Evolutionary conservation across 2,113 vertebrate genomes (phyloP).

Genomic region (Acrocephalus kingi): DNA sequence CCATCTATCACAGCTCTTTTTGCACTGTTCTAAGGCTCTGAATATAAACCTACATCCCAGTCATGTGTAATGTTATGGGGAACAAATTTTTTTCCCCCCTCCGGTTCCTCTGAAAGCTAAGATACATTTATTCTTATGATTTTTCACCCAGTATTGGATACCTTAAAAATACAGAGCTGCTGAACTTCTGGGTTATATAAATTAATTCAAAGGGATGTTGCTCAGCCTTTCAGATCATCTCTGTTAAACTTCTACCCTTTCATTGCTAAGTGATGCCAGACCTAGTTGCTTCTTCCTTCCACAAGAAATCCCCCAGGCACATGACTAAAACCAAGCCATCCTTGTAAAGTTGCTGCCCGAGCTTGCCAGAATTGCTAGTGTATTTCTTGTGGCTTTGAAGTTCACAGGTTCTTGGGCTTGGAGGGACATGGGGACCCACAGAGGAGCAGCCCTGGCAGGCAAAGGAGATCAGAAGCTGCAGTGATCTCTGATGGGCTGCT

Average conservation of each 20-base stretch:
- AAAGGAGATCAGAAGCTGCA: neutral
- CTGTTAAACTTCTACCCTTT: slow-evolving; percentile 1
- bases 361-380: neutral
- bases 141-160: neutral
- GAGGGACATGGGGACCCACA: neutral
- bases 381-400: slow-evolving; percentile 16
- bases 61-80: neutral
- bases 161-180: neutral
- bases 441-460: neutral
- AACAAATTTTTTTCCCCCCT: neutral
- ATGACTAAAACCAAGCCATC: slow-evolving; percentile 14
- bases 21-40: neutral
- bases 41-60: neutral
- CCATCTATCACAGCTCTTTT: neutral
- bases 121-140: neutral
- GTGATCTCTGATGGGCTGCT: neutral
- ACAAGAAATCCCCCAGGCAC: slow-evolving; percentile 13
- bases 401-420: neutral
- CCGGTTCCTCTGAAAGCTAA: neutral
- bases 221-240: neutral
- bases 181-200: neutral
- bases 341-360: neutral
- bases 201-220: neutral
- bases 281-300: slow-evolving; percentile 4
- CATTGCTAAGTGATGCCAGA: neutral